Evolutionary conservation across 2,797 vertebrate species (phyloP), one percentile per base, ranked within the genome.

Genomic region (Melanitta fusca): DNA sequence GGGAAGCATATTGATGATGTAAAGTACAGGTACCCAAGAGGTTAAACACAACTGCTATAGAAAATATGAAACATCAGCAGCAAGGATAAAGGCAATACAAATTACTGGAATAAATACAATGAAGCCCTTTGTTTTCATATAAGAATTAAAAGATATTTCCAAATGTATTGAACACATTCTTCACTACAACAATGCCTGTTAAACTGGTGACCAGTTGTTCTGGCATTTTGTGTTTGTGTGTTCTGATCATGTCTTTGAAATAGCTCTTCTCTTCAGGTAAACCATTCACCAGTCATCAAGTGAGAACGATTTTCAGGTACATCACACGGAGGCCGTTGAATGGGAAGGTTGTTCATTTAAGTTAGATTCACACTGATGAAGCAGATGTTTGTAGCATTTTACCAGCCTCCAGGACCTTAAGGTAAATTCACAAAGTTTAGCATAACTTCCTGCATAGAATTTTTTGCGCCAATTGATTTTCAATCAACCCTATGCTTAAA

Each of bases 251-350:
- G 34, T 6, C 47, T 82, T 74, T 53, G 43, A 51, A 56, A 66
- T 28, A 19, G 25, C 43, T 25, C 7, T 66, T 83, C 21, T 2
- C 27, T 61, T 78, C 70, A 36, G 49, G 53, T 47, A 32, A 53
- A 51, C 34, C 0, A 0, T 24, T 73, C 73, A 53, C 39, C 11
- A 5, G 10, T 20, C 13, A 5, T 2, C 2, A 22, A 39, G 30
- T 11, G 28, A 32, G 32, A 61, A 69, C 30, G 22, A 32, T 49
- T 79, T 92, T 80, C 73, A 66, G 57, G 8, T 2, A n/a, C 22
- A 30, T 61, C 8, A 12, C 47, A 57, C 10, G 6, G 43, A 20
- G 28, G 20, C 36, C 9, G 6, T n/a, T 36, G 49, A 30, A 25
- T 15, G 32, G 34, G 70, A 62, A 1, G 0, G 61, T 11, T 27